Evolutionary conservation across 2,113 vertebrate genomes (phyloP), one percentile per base, ranked within the genome.

Genomic region (Hypomesus transpacificus): DNA sequence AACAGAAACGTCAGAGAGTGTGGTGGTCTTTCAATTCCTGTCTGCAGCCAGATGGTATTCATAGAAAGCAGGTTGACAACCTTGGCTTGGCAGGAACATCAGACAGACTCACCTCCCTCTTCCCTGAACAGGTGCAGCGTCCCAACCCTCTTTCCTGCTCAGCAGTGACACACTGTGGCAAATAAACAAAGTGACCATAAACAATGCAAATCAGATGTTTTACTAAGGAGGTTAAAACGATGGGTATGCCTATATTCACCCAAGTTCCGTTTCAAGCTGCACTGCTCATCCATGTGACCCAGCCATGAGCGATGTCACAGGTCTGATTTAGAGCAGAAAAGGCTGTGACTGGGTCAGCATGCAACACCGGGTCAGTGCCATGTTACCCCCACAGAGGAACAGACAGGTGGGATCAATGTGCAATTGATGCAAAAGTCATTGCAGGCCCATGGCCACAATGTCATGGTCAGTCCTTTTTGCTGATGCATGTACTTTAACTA

Each of bases 401-500:
- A 51, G 39, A 20, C 52, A 56, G 21, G 54, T 20, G 21, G 67
- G 28, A 68, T 68, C 68, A 34, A 69, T 69, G 28, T n/a, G 31
- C 14, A 51, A 71, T 71, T 63, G 70, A 71, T 20, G 50, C 46
- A 6, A 28, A 56, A 52, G 46, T 64, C 17, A 64, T 26, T 20
- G 50, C 26, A 26, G 58, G 16, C 4, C 21, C 39, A 71, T 4
- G 17, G 58, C 16, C 59, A 31, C 70, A 52, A 61, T 53, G 69
- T 71, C 69, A 71, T 7, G 60, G n/a, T 51, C 46, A 6, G 26
- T 4, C 16, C 24, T 54, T 54, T 24, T 22, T 64, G 59, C 70
- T 54, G 70, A 71, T 31, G 53, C 51, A 26, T 63, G 16, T 71
- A 20, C 24, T 71, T 71, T 71, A 54, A 24, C 59, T n/a, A 28